phyloP scores from a whole-genome alignment of 2,888 invertebrate genomes.

The Drepana falcataria region DNA sequence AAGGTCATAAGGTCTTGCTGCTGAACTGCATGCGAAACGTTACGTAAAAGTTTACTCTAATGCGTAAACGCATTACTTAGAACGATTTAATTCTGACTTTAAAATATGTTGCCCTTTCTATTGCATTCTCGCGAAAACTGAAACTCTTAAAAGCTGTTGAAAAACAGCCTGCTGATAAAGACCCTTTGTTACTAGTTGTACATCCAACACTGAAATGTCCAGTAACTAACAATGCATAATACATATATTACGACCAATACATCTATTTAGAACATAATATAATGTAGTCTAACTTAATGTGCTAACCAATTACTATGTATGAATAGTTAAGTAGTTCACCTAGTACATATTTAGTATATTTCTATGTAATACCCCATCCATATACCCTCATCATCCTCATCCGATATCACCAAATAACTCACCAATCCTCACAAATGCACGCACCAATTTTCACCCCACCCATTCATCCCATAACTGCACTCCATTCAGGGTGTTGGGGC shows the following conservation, averaged over 20 bases:
- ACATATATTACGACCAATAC: constrained; percentile 8
- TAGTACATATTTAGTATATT: constrained; percentile 11
- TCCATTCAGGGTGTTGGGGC: constrained; percentile 62
- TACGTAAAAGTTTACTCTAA: too few species aligned
- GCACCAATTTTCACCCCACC: constrained; percentile 18
- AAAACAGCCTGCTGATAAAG: constrained; percentile 65
- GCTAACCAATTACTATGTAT: constrained; percentile 12
- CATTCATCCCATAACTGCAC: constrained; percentile 34
- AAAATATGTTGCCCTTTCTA: too few species aligned
- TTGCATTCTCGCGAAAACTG: not conserved
- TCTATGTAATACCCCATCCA: constrained; percentile 11
- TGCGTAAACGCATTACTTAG: too few species aligned
- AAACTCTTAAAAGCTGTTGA: constrained; percentile 25
- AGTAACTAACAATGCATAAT: constrained; percentile 48
- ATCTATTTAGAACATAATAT: constrained; percentile 8
- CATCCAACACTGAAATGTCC: constrained; percentile 57
- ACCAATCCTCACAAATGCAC: constrained; percentile 13
- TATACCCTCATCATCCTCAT: constrained; percentile 1
- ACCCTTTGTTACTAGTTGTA: constrained; percentile 65
- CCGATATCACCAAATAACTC: not conserved
- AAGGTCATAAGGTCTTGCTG: too few species aligned
- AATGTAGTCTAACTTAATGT: constrained; percentile 4
- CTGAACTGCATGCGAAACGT: too few species aligned
- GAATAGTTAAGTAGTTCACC: constrained; percentile 18
- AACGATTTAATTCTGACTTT: too few species aligned